Evolutionary conservation across 37 sponge, comb jelly and placozoan species (phyloP).

Genomic region (Trichoplax adhaerens): DNA sequence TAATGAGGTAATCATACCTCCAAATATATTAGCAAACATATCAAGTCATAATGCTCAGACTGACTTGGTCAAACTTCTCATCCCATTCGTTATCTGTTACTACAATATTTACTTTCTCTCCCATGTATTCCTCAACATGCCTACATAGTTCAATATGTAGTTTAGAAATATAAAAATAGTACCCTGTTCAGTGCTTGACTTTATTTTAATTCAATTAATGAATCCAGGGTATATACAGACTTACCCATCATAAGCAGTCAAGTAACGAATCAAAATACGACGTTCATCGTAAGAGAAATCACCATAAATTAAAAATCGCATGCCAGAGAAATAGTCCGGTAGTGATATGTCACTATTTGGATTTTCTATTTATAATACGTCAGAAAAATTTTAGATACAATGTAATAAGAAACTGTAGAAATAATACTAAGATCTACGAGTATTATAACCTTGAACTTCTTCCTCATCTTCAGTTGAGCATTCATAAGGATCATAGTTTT

Average conservation of each 20-base stretch:
- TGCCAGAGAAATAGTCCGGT: slow-evolving; percentile 44
- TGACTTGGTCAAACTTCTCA: slow-evolving; percentile 58
- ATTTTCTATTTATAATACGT: too few species aligned
- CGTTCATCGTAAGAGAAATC: slow-evolving; percentile 26
- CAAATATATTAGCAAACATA: too few species aligned
- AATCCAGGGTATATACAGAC: not conserved
- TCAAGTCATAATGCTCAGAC: not conserved
- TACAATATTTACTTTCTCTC: slow-evolving; percentile 44
- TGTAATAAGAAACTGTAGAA: too few species aligned
- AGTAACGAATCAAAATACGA: slow-evolving; percentile 35
- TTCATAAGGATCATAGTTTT: slow-evolving; percentile 43
- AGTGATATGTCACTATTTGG: not conserved
- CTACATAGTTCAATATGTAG: slow-evolving; percentile 9
- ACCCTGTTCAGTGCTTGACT: not conserved
- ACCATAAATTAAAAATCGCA: slow-evolving; percentile 52
- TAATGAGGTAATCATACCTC: too few species aligned
- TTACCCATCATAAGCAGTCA: slow-evolving; percentile 69
- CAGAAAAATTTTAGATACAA: too few species aligned
- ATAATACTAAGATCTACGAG: too few species aligned
- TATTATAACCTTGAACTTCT: not conserved
- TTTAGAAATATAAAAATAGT: not conserved
- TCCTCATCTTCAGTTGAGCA: slow-evolving; percentile 58
- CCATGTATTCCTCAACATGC: slow-evolving; percentile 50
- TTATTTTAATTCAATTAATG: not conserved
- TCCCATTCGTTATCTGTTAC: slow-evolving; percentile 45